These are phyloP conservation scores for Drosophila vallismaia DNA, from an alignment of 2,888 invertebrate species.

Conservation along the genomic window DNA sequence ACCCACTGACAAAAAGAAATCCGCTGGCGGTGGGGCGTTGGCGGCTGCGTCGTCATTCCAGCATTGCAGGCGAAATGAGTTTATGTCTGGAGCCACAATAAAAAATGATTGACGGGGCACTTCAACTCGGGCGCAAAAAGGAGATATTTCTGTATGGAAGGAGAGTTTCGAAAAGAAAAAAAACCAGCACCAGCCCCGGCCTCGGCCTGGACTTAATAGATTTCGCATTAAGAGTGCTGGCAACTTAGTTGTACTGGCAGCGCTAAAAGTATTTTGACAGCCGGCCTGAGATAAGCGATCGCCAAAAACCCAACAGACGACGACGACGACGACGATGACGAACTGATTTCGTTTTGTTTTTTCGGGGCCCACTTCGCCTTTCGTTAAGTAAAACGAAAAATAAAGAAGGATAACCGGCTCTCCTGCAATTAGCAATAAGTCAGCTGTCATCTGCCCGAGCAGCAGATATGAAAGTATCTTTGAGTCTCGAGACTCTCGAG, in stretches of 20 bases:
- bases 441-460: conserved; percentile 68
- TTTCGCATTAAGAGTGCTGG: conserved; percentile 73
- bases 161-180: neutral
- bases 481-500: conserved; percentile 19
- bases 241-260: conserved; percentile 54
- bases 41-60: conserved; percentile 42
- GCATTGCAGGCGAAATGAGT: conserved; percentile 75
- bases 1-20: conserved; percentile 29
- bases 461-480: conserved; percentile 53
- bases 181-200: neutral
- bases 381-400: neutral
- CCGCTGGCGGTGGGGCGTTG: conserved; percentile 59
- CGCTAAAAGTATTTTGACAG: conserved; percentile 79
- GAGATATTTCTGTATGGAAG: conserved; percentile 15
- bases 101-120: conserved; percentile 78
- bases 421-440: conserved; percentile 77
- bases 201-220: conserved; percentile 64
- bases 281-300: conserved; percentile 69
- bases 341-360: conserved; percentile 61
- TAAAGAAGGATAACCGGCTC: conserved; percentile 7
- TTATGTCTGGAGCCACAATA: conserved; percentile 76
- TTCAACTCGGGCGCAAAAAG: conserved; percentile 50
- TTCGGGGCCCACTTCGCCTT: conserved; percentile 18
- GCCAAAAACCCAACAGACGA: conserved; percentile 33
- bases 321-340: conserved; percentile 55